Evolutionary conservation across 2,113 vertebrate species (phyloP).

Genomic region (Bos javanicus): DNA sequence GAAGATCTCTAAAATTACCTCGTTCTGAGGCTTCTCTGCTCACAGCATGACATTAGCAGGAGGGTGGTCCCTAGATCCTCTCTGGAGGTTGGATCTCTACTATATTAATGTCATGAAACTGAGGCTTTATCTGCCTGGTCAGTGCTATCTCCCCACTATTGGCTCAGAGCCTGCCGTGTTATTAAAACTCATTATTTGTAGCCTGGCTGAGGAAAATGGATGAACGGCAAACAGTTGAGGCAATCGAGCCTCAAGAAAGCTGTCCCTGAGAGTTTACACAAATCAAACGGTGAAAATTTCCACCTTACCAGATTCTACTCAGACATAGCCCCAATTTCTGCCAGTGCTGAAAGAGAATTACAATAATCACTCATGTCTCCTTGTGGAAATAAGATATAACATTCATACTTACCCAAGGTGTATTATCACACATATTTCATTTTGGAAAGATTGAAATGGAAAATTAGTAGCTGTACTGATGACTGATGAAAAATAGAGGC

Average conservation of each 20-base stretch:
- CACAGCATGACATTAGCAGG: not conserved
- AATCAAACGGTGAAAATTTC: slow-evolving; percentile 45
- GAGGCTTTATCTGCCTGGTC: not conserved
- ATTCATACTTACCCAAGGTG: slow-evolving; percentile 2
- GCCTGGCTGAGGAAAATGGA: not conserved
- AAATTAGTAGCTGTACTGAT: slow-evolving; percentile 42
- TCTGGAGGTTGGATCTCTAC: not conserved
- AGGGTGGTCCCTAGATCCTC: not conserved
- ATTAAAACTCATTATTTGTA: slow-evolving; percentile 1
- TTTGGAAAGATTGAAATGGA: not conserved
- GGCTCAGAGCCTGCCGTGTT: not conserved
- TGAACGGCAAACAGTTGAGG: slow-evolving; percentile 14
- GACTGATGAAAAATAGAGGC: not conserved
- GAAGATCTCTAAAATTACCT: not conserved
- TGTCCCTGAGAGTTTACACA: not conserved
- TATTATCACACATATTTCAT: not conserved
- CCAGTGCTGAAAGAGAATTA: slow-evolving; percentile 46
- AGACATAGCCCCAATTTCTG: slow-evolving; percentile 32
- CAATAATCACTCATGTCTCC: slow-evolving; percentile 52
- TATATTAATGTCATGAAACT: not conserved
- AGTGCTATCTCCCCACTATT: not conserved
- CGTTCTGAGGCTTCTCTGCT: not conserved
- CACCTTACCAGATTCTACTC: not conserved
- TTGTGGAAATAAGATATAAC: slow-evolving; percentile 40
- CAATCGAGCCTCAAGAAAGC: not conserved